Evolutionary conservation across 2,888 invertebrate species (phyloP), one percentile per base, ranked within the genome.

Genomic region (Ennomos erosarius): DNA sequence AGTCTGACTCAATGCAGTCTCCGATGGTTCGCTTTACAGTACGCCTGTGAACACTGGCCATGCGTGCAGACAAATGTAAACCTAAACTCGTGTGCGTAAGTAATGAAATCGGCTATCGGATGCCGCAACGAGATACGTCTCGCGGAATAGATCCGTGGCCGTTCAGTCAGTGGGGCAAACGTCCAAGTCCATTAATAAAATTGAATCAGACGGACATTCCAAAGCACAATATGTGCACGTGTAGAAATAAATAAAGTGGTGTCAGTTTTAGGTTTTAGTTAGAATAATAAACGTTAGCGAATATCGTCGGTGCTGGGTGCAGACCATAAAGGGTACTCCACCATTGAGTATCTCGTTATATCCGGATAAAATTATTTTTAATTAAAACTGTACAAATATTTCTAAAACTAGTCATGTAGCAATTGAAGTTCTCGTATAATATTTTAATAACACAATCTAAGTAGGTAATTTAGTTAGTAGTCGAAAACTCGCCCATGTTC

Each of bases 171-270:
- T 87, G 79, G 92, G 92, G 92, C 91, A 92, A 89, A 80, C 85
- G 87, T 90, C 92, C 92, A 92, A 91, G 82, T 91, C 92, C 92
- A 91, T 92, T 92, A 90, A 91, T 92, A 92, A 92, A 87, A 91
- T 91, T 88, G 92, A 92, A 91, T 90, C 92, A 90, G 87, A 85
- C 87, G 82, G 86, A 87, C 88, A 90, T 92, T 90, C 90, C 88
- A 79, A 73, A 77, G 84, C 85, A 90, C 87, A 87, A 87, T 82
- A 81, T 87, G 82, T 82, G 85, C 90, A 90, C 88, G 87, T 88
- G 88, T 75, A 79, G 75, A 72, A 75, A 87, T 88, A 88, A 85
- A 88, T 87, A 87, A 84, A 84, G 76, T 73, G 68, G 53, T 62
- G 62, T 59, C 68, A 69, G 69, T 68, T 72, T 26, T 69, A 67